A percentile compares a stretch with the other conserved stretches of the same genome.
Conservation (phyloP, 2,888 invertebrate genomes). For the Ormyrus labotus region DNA sequence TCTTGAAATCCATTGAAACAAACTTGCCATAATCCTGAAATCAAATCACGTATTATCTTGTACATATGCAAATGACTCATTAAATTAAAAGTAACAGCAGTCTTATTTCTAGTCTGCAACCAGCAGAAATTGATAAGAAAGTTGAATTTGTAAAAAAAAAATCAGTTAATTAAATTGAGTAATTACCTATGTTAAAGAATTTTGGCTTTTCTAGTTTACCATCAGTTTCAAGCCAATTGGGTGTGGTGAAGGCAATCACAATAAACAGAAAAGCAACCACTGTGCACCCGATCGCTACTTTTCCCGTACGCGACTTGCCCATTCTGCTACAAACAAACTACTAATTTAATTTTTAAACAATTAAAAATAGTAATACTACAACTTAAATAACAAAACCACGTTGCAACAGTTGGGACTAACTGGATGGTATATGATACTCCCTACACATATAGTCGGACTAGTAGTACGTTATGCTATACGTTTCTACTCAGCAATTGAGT, state of each 20-base stretch:
- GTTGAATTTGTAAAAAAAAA: too few relatives aligned
- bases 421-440: too few relatives aligned
- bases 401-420: too few relatives aligned
- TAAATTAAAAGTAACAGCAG: background rate
- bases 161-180: too few relatives aligned
- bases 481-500: too few relatives aligned
- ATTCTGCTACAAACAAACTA: slow-evolving; percentile 58
- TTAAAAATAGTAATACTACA: too few relatives aligned
- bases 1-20: slow-evolving; percentile 94
- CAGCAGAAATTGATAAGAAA: too few relatives aligned
- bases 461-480: too few relatives aligned
- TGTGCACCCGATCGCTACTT: slow-evolving; percentile 88
- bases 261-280: slow-evolving; percentile 89
- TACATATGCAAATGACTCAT: background rate
- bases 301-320: slow-evolving; percentile 86
- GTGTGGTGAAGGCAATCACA: slow-evolving; percentile 93
- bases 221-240: slow-evolving; percentile 96
- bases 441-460: too few relatives aligned
- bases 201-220: slow-evolving; percentile 79
- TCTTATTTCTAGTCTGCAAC: too few relatives aligned
- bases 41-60: slow-evolving; percentile 22
- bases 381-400: too few relatives aligned
- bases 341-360: too few relatives aligned
- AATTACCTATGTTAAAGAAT: slow-evolving; percentile 80
- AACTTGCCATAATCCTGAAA: slow-evolving; percentile 94